These are phyloP conservation scores for Crotalus adamanteus DNA, from an alignment of 2,797 vertebrate genomes.

Conservation along the genomic window DNA sequence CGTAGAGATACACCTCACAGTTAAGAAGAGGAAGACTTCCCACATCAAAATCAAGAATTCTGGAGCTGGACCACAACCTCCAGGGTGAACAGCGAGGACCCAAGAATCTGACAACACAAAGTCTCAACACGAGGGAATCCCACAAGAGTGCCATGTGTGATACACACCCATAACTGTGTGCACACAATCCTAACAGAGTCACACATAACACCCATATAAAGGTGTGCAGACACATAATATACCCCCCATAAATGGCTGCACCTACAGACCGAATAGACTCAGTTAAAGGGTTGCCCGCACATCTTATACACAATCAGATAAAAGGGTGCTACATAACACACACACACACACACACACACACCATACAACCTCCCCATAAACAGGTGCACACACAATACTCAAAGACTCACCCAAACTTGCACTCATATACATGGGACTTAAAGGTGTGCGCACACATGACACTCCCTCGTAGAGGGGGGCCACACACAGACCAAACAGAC, in stretches of 20 bases:
- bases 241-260: background rate
- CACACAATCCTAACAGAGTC: background rate
- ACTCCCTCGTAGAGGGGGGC: background rate
- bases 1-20: background rate
- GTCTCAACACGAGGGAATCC: background rate
- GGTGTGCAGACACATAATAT: background rate
- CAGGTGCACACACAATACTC: background rate
- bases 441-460: background rate
- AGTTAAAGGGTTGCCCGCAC: too few relatives aligned
- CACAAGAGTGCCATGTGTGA: background rate
- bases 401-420: background rate
- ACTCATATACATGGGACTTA: background rate
- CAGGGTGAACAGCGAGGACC: background rate
- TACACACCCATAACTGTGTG: background rate
- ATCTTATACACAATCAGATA: background rate
- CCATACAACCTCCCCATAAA: background rate
- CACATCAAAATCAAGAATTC: background rate
- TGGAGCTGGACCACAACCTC: background rate
- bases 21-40: background rate
- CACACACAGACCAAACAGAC: background rate
- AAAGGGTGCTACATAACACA: background rate
- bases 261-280: background rate
- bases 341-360: background rate
- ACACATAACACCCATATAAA: background rate
- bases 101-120: background rate